Conservation (phyloP, 1,140 invertebrate species). For the Maniola jurtina region DNA sequence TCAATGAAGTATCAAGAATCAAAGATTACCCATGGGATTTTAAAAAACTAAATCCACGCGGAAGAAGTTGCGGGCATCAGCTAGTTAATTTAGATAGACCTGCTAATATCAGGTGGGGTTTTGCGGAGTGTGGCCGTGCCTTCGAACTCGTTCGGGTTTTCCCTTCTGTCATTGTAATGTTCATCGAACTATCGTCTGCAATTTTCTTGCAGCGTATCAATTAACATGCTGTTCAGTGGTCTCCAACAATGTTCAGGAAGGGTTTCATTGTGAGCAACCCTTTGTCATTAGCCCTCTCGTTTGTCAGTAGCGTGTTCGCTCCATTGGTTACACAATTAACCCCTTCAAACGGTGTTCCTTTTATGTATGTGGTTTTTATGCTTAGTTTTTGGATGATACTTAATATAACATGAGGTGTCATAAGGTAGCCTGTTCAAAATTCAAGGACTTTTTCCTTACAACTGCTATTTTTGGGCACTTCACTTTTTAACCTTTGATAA, state of each 20-base stretch:
- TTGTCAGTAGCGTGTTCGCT: slow-evolving; percentile 45
- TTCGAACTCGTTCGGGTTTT: neutral
- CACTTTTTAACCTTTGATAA: no score
- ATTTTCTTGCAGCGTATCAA: slow-evolving; percentile 37
- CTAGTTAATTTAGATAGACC: no score
- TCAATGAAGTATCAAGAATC: slow-evolving; percentile 1
- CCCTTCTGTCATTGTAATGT: neutral
- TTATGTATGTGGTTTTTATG: slow-evolving; percentile 9
- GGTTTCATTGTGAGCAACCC: slow-evolving; percentile 51
- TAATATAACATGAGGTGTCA: neutral
- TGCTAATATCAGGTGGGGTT: no score
- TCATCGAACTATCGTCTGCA: neutral
- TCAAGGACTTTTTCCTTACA: no score
- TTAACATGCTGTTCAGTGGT: slow-evolving; percentile 42
- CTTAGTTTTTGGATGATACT: neutral
- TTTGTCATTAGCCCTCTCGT: slow-evolving; percentile 37
- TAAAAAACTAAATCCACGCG: no score
- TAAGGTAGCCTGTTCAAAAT: no score
- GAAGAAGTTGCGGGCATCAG: no score
- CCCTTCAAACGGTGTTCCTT: slow-evolving; percentile 11
- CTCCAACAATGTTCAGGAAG: slow-evolving; percentile 47
- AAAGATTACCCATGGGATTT: no score
- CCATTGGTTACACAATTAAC: slow-evolving; percentile 52
- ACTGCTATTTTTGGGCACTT: no score
- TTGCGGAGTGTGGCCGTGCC: no score